phyloP scores from a whole-genome alignment of 2,888 invertebrate species.

The Masnerella sp. region DNA sequence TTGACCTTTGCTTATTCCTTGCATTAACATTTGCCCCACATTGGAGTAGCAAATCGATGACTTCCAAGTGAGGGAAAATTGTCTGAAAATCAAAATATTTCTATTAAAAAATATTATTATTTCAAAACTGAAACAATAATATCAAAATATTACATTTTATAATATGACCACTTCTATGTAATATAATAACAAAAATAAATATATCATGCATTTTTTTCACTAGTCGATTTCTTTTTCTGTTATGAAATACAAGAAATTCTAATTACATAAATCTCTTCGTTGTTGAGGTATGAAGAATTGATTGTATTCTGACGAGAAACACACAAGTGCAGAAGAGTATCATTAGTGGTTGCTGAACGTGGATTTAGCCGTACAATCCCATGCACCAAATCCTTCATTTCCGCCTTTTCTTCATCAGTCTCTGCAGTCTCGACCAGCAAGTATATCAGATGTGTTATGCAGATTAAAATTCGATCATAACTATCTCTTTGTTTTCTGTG shows the following conservation, averaged over 20 bases:
- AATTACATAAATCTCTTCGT: constrained; percentile 82
- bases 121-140: no score
- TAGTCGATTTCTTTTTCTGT: no score
- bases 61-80: constrained; percentile 85
- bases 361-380: constrained; percentile 82
- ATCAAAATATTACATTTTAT: no score
- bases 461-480: constrained; percentile 89
- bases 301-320: constrained; percentile 88
- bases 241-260: constrained; percentile 2
- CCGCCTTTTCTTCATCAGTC: constrained; percentile 78
- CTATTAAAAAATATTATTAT: background rate
- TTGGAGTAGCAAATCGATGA: constrained; percentile 85
- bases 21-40: constrained; percentile 89
- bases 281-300: constrained; percentile 85
- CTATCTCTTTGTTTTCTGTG: constrained; percentile 88
- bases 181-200: no score
- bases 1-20: constrained; percentile 86
- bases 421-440: constrained; percentile 83
- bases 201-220: no score
- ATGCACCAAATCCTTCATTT: constrained; percentile 78
- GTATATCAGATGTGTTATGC: constrained; percentile 87
- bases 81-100: constrained; percentile 76
- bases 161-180: no score
- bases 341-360: constrained; percentile 84
- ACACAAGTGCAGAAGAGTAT: constrained; percentile 91